Conservation (phyloP, 2,888 invertebrate genomes). For the Hydriomena furcata region DNA sequence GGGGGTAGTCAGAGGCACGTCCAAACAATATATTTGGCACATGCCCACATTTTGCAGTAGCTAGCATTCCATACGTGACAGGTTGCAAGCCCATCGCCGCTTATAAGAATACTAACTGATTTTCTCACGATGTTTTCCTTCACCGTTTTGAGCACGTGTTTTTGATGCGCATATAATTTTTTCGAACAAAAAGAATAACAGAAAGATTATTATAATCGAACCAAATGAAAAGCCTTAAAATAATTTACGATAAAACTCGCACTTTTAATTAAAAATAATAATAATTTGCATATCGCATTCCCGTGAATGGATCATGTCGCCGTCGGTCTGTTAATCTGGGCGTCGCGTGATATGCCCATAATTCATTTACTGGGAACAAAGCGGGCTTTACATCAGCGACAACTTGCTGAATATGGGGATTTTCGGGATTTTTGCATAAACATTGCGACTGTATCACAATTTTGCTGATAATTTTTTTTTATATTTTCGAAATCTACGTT, state of each 20-base stretch:
- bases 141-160: too few species aligned
- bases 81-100: too few species aligned
- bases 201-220: too few species aligned
- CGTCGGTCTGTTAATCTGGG: slow-evolving; percentile 22
- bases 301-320: slow-evolving; percentile 22
- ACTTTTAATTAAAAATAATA: slow-evolving; percentile 33
- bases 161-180: too few species aligned
- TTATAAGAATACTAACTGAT: too few species aligned
- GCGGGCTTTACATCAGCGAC: slow-evolving; percentile 13
- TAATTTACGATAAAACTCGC: slow-evolving; percentile 32
- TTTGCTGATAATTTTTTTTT: not conserved
- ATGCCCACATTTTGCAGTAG: too few species aligned
- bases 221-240: too few species aligned
- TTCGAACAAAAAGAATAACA: too few species aligned
- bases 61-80: too few species aligned
- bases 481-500: not conserved
- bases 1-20: too few species aligned
- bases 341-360: slow-evolving; percentile 16
- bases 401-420: slow-evolving; percentile 20
- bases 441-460: slow-evolving; percentile 13
- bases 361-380: slow-evolving; percentile 23
- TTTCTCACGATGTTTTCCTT: too few species aligned
- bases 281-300: slow-evolving; percentile 30
- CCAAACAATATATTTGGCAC: too few species aligned
- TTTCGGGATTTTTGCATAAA: slow-evolving; percentile 20